Evolutionary conservation across 2,113 vertebrate species (phyloP).

Genomic region (Grammomys surdaster): DNA sequence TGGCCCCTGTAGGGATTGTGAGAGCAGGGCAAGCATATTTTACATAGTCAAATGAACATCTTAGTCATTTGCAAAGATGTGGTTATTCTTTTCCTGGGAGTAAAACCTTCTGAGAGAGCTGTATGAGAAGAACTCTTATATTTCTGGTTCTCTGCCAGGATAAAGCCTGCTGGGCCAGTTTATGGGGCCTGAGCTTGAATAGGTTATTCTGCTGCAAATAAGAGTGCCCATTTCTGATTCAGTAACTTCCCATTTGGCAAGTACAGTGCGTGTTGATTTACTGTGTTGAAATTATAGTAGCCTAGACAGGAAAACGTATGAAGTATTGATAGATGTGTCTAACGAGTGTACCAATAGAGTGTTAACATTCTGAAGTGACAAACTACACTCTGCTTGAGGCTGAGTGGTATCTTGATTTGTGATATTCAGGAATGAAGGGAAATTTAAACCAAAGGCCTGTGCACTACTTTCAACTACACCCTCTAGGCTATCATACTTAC

Average conservation of each 20-base stretch:
- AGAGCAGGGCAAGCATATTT: neutral
- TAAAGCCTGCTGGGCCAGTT: slow-evolving; percentile 43
- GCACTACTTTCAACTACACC: neutral
- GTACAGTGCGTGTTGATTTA: slow-evolving; percentile 37
- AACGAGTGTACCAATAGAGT: neutral
- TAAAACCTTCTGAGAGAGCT: neutral
- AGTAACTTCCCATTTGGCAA: slow-evolving; percentile 69
- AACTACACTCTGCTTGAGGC: neutral
- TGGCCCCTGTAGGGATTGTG: neutral
- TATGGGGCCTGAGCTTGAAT: slow-evolving; percentile 33
- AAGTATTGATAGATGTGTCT: neutral
- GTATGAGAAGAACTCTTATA: neutral
- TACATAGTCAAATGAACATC: slow-evolving; percentile 66
- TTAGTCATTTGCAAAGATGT: slow-evolving; percentile 67
- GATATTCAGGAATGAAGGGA: neutral
- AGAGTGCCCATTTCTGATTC: slow-evolving; percentile 33
- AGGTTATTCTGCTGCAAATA: neutral
- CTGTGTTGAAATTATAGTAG: neutral
- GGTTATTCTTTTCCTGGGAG: slow-evolving; percentile 69
- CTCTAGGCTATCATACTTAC: neutral
- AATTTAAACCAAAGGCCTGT: accelerated
- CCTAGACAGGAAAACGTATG: neutral
- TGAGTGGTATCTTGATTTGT: neutral
- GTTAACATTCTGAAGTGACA: neutral
- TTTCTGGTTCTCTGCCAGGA: slow-evolving; percentile 4